A percentile compares a stretch with the other conserved stretches of the same genome.
phyloP scores from a whole-genome alignment of 1,140 invertebrate species.

The Plodia interpunctella region DNA sequence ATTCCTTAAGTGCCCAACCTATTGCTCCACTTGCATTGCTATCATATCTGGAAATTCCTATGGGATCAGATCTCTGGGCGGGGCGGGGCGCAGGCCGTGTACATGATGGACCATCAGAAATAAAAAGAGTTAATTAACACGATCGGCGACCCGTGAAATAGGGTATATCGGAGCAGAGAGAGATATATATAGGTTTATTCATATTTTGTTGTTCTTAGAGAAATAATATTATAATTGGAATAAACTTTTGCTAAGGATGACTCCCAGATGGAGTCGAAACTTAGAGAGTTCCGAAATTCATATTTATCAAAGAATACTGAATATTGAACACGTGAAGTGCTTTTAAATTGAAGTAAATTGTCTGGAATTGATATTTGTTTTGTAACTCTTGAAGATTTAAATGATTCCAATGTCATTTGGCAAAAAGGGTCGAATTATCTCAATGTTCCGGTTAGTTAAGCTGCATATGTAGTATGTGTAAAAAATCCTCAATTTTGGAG shows the following conservation, averaged over 20 bases:
- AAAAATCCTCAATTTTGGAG: neutral
- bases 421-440: neutral
- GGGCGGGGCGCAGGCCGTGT: neutral
- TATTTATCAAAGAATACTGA: too few species aligned
- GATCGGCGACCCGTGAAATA: conserved; percentile 58
- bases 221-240: too few species aligned
- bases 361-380: too few species aligned
- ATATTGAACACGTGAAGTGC: conserved; percentile 15
- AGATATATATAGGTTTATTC: too few species aligned
- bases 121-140: conserved; percentile 58
- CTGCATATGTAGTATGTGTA: neutral
- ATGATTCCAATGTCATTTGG: neutral
- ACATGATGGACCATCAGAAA: neutral
- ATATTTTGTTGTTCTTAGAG: too few species aligned
- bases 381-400: too few species aligned
- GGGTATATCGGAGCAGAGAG: conserved; percentile 51
- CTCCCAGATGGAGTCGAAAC: too few species aligned
- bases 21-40: neutral
- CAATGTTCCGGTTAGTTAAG: neutral
- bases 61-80: neutral
- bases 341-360: too few species aligned
- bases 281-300: too few species aligned
- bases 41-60: neutral
- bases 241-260: too few species aligned
- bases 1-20: too few species aligned